phyloP scores from a whole-genome alignment of 2,888 invertebrate genomes.

The Nomada fucata region DNA sequence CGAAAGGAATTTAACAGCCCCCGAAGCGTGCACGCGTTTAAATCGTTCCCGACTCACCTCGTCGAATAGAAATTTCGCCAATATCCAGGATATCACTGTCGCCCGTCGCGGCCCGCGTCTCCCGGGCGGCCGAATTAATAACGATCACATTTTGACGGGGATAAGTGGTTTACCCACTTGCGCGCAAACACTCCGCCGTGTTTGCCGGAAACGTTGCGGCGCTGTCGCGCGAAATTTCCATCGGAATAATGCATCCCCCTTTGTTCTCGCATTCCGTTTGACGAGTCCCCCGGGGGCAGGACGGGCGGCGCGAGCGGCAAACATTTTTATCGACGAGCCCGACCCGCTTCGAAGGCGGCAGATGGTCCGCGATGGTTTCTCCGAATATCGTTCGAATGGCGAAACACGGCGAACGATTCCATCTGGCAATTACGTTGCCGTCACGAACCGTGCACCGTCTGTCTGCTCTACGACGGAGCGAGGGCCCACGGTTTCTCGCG shows the following conservation, averaged over 20 bases:
- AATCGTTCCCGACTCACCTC: too few relatives aligned
- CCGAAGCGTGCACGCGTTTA: too few relatives aligned
- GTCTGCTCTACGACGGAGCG: slow-evolving; percentile 9
- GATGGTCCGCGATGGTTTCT: neutral
- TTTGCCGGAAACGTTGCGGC: slow-evolving; percentile 9
- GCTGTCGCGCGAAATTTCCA: neutral
- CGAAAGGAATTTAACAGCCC: too few relatives aligned
- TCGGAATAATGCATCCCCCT: slow-evolving; percentile 9
- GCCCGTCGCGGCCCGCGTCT: neutral
- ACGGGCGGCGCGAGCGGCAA: neutral
- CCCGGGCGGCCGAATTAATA: slow-evolving; percentile 24
- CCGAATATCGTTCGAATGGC: neutral
- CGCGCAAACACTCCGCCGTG: neutral
- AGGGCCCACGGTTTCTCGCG: neutral
- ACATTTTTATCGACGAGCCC: neutral
- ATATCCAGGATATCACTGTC: neutral
- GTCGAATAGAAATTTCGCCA: neutral
- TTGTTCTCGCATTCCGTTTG: slow-evolving; percentile 16
- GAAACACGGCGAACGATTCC: slow-evolving; percentile 39
- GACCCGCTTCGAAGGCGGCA: neutral
- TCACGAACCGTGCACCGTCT: slow-evolving; percentile 47
- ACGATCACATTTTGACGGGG: neutral
- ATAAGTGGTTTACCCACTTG: neutral
- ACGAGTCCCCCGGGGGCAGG: neutral
- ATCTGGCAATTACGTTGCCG: slow-evolving; percentile 42